Conservation (phyloP, 2,888 invertebrate genomes). For the Melinaea menophilus region DNA sequence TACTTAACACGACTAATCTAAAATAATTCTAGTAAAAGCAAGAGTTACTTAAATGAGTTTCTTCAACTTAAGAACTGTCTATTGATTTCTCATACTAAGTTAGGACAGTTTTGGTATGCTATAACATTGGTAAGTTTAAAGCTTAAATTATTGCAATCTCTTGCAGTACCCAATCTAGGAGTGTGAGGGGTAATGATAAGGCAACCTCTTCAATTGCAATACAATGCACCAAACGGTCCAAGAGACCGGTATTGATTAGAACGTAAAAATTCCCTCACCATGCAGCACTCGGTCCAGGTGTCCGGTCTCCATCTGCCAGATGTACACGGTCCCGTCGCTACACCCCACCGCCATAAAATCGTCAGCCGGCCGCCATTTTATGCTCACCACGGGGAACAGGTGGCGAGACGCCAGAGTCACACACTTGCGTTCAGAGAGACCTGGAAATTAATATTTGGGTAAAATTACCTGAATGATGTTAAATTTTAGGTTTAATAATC, state of each 20-base stretch:
- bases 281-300: conserved; percentile 97
- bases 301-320: conserved; percentile 99
- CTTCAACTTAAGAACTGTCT: too few relatives aligned
- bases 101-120: too few relatives aligned
- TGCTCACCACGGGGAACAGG: conserved; percentile 95
- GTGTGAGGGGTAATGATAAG: too few relatives aligned
- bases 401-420: conserved; percentile 96
- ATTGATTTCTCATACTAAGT: too few relatives aligned
- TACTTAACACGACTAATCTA: neutral
- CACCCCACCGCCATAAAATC: conserved; percentile 99
- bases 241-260: neutral
- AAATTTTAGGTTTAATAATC: neutral
- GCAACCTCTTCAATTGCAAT: neutral
- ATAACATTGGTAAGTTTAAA: too few relatives aligned
- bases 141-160: too few relatives aligned
- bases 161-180: too few relatives aligned
- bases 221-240: neutral
- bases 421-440: conserved; percentile 93
- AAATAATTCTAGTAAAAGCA: neutral
- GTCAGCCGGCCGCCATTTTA: conserved; percentile 97
- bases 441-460: conserved; percentile 36
- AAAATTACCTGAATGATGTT: conserved; percentile 1
- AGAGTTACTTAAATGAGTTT: neutral
- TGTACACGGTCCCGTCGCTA: conserved; percentile 98
- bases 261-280: conserved; percentile 66